These are phyloP conservation scores for Vombatus ursinus DNA, from an alignment of 2,113 vertebrate genomes.

Conservation along the genomic window DNA sequence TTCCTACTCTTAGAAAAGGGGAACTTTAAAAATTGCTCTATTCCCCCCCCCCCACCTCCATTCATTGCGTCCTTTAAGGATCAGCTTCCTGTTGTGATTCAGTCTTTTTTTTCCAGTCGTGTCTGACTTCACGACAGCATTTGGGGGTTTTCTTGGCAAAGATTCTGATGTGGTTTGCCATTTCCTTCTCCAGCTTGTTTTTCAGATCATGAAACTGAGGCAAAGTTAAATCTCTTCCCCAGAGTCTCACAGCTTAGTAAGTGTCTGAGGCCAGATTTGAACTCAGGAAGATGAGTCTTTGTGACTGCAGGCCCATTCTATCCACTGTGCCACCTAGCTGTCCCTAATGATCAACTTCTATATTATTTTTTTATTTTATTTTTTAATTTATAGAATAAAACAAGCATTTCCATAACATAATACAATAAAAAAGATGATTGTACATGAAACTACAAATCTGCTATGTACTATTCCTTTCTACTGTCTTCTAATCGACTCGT, in stretches of 20 bases:
- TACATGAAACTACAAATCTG: too few relatives aligned
- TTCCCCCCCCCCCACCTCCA: not conserved
- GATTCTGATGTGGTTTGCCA: not conserved
- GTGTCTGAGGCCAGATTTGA: not conserved
- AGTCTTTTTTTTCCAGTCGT: not conserved
- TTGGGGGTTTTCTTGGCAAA: not conserved
- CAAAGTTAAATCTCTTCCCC: not conserved
- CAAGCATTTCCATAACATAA: too few relatives aligned
- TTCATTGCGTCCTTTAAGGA: not conserved
- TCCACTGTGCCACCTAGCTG: not conserved
- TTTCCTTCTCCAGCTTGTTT: not conserved
- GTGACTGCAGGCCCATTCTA: not conserved
- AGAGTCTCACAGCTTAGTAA: not conserved
- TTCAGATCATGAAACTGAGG: not conserved
- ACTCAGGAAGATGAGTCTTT: not conserved
- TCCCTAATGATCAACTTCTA: not conserved
- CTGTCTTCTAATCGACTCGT: not conserved
- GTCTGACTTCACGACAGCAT: not conserved
- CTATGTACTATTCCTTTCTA: not conserved
- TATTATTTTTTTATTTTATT: too few relatives aligned
- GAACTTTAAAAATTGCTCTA: constrained; percentile 2
- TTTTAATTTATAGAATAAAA: too few relatives aligned
- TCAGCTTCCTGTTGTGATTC: not conserved
- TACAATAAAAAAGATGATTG: too few relatives aligned
- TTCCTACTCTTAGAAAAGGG: not conserved